Base-by-base conservation (phyloP, 2,113 vertebrate species). In the Garra rufa region DNA sequence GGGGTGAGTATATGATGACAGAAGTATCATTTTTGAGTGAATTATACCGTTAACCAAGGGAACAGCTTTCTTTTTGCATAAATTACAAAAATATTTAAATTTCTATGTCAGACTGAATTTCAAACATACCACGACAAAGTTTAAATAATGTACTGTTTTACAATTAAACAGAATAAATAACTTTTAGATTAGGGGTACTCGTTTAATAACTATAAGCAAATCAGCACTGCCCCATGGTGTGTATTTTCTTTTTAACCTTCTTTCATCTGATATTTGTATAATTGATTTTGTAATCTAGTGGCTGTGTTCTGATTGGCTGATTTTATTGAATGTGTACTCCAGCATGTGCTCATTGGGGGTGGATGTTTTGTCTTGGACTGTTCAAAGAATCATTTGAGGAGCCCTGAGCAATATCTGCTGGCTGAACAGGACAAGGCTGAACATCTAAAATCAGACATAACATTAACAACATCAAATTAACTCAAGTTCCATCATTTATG, bases 391-490 rank as follows among this genome's bases (percentile, higher is more conserved):
- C 57, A 44, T 65, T 63, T 46, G 38, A 46, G 75, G 46, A 30
- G 55, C 46, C 17, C 30, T 77, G 17, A 59, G 55, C 15, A 63
- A 63, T 63, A 46, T 69, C 65, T 41, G 65, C 65, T 69, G 41
- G 41, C 57, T 44, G 55, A 43, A 78, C 52, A 17, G 19, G 52
- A 4, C 52, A n/a, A 57, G 41, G 57, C 57, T 46, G 38, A 43
- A 78, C 52, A 17, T 14, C 21, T 78, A n/a, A 67, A 67, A 67
- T 6, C n/a, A 81, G 46, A 55, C 80, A 70, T 1, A 55, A 82
- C 44, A 70, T 34, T 3, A 70, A 8, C 44, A 55, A 14, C 52
- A 41, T 57, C 28, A 41, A 21, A 77, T 77, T 38, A 30, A n/a
- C 11, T 34, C 75, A 14, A n/a, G 14, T 41, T 1, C 26, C 26